Conservation (phyloP, 1,140 invertebrate species). For the Drosophila repletoides region DNA sequence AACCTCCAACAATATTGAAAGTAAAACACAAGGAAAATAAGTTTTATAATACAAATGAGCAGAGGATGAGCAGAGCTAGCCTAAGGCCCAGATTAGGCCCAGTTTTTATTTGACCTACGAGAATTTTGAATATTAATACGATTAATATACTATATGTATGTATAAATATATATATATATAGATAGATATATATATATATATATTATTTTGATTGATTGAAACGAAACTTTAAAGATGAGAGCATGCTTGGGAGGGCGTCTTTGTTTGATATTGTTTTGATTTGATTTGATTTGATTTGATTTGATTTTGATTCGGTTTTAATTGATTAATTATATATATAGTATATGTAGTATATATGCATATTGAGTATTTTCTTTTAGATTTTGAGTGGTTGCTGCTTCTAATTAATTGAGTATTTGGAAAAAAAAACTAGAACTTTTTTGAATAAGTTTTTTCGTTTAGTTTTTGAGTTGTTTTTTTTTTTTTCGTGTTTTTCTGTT, state of each 20-base stretch:
- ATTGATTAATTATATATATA: conserved; percentile 21
- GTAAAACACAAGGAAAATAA: not conserved
- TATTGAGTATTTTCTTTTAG: conserved; percentile 15
- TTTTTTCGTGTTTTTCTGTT: conserved; percentile 9
- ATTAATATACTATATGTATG: conserved; percentile 16
- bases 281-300: conserved; percentile 28
- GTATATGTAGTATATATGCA: conserved; percentile 12
- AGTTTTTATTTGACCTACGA: conserved; percentile 40
- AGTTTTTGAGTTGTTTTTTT: conserved; percentile 22
- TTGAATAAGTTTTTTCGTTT: conserved; percentile 10
- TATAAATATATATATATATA: conserved; percentile 29
- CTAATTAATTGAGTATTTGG: conserved; percentile 18
- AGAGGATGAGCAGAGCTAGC: conserved; percentile 44
- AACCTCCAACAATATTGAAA: no score
- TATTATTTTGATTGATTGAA: conserved; percentile 52
- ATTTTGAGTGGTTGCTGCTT: conserved; percentile 35
- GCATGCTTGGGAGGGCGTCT: conserved; percentile 82
- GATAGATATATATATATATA: conserved; percentile 29
- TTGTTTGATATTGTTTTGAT: conserved; percentile 38
- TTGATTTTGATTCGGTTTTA: conserved; percentile 25
- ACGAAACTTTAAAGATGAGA: conserved; percentile 75
- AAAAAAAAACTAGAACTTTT: conserved; percentile 18
- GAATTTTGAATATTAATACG: conserved; percentile 28
- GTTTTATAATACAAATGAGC: conserved; percentile 38
- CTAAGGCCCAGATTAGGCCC: conserved; percentile 55